A percentile compares a stretch with the other conserved stretches of the same genome.
Evolutionary conservation across 2,888 invertebrate species (phyloP).

Genomic region (Rosalia funebris): DNA sequence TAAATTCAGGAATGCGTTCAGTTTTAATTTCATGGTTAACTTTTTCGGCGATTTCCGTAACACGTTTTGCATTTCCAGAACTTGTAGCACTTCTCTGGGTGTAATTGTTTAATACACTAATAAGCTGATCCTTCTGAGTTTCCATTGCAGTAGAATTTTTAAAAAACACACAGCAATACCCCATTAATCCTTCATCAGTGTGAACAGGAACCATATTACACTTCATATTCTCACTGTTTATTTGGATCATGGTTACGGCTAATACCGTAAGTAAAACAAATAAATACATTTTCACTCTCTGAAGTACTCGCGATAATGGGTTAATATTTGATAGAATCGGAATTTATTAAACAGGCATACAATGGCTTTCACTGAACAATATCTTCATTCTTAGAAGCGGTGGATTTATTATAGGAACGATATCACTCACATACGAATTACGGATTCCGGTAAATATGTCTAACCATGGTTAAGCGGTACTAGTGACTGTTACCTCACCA

Average conservation of each 20-base stretch:
- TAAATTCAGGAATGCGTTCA: no score
- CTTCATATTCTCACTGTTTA: neutral
- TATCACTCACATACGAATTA: neutral
- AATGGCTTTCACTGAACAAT: neutral
- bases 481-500: neutral
- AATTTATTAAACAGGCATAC: constrained; percentile 1
- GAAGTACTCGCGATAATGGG: no score
- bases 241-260: neutral
- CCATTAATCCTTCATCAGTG: neutral
- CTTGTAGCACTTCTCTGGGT: no score
- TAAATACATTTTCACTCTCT: constrained; percentile 5
- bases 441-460: constrained; percentile 3
- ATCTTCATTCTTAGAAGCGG: constrained; percentile 9
- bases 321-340: neutral
- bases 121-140: neutral
- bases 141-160: neutral
- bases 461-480: neutral
- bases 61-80: no score
- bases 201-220: constrained; percentile 10
- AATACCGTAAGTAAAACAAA: neutral
- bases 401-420: constrained; percentile 7
- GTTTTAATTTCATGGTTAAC: no score
- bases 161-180: constrained; percentile 6
- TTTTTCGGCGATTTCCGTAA: no score
- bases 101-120: no score